Percentiles rank a stretch among this genome's conserved stretches.
These are phyloP conservation scores for Lamproptera curius DNA, from an alignment of 2,888 invertebrate species.

Conservation along the genomic window DNA sequence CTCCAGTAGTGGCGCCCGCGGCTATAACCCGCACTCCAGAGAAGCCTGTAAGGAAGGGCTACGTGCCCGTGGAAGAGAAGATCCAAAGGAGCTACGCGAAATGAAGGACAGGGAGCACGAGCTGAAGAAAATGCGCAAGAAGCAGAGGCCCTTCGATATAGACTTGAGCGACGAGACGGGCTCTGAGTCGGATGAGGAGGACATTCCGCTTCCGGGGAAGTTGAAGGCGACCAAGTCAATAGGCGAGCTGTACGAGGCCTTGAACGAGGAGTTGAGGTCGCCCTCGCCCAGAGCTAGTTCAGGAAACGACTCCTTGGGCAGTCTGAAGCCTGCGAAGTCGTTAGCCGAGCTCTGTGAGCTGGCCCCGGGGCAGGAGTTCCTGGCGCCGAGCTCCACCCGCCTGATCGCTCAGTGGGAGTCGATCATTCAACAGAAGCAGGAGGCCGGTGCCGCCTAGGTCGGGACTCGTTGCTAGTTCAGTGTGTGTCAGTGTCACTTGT, in stretches of 20 bases:
- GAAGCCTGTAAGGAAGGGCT: slow-evolving; percentile 85
- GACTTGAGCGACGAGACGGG: slow-evolving; percentile 78
- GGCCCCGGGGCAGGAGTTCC: slow-evolving; percentile 79
- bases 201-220: slow-evolving; percentile 78
- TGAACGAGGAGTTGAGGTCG: slow-evolving; percentile 66
- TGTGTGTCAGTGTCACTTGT: slow-evolving; percentile 61
- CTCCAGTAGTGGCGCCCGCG: slow-evolving; percentile 43
- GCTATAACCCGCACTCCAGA: slow-evolving; percentile 76
- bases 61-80: slow-evolving; percentile 91
- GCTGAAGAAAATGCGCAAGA: slow-evolving; percentile 83
- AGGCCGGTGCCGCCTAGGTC: slow-evolving; percentile 71
- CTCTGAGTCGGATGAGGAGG: slow-evolving; percentile 78
- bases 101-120: slow-evolving; percentile 90
- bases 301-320: slow-evolving; percentile 63
- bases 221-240: slow-evolving; percentile 82
- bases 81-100: slow-evolving; percentile 91
- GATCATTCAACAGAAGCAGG: slow-evolving; percentile 82
- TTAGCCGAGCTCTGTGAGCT: slow-evolving; percentile 83
- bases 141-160: slow-evolving; percentile 80
- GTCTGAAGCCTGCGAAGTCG: slow-evolving; percentile 82
- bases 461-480: slow-evolving; percentile 47
- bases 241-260: slow-evolving; percentile 81
- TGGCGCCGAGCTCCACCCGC: slow-evolving; percentile 82
- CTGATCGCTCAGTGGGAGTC: slow-evolving; percentile 91
- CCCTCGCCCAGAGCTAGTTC: slow-evolving; percentile 68